Conservation (phyloP, 2,797 vertebrate genomes). For the Podarcis siculus region DNA sequence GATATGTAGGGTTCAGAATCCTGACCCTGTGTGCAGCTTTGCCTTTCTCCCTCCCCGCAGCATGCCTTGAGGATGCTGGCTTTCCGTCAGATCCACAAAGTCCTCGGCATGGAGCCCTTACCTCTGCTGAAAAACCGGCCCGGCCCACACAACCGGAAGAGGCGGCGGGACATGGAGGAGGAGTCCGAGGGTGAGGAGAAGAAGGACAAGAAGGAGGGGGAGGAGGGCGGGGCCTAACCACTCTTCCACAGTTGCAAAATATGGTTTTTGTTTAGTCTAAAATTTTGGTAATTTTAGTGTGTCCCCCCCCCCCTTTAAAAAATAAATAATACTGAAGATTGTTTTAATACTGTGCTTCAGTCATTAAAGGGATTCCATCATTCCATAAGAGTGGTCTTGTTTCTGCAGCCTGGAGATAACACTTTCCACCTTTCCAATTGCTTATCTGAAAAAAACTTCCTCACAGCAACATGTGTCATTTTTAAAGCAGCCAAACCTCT, state of each 20-base stretch:
- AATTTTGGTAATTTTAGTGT: conserved; percentile 57
- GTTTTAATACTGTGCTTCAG: conserved; percentile 54
- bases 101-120: conserved; percentile 82
- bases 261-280: conserved; percentile 25
- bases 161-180: conserved; percentile 69
- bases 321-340: conserved; percentile 32
- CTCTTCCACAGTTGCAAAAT: conserved; percentile 1
- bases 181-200: conserved; percentile 62
- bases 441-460: not conserved
- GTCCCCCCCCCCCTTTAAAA: conserved; percentile 13
- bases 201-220: conserved; percentile 78
- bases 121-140: conserved; percentile 67
- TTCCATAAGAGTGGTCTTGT: conserved; percentile 66
- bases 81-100: conserved; percentile 83
- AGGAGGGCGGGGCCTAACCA: conserved; percentile 68
- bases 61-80: conserved; percentile 81
- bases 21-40: not conserved
- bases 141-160: conserved; percentile 78
- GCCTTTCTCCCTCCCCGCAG: conserved; percentile 59
- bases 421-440: not conserved
- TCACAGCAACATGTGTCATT: no score
- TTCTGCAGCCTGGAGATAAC: conserved; percentile 56
- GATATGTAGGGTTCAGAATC: no score
- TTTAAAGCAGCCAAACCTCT: not conserved
- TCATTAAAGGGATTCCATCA: conserved; percentile 52